Evolutionary conservation across 2,888 invertebrate species (phyloP).

Genomic region (Drosophila flavopinicola): DNA sequence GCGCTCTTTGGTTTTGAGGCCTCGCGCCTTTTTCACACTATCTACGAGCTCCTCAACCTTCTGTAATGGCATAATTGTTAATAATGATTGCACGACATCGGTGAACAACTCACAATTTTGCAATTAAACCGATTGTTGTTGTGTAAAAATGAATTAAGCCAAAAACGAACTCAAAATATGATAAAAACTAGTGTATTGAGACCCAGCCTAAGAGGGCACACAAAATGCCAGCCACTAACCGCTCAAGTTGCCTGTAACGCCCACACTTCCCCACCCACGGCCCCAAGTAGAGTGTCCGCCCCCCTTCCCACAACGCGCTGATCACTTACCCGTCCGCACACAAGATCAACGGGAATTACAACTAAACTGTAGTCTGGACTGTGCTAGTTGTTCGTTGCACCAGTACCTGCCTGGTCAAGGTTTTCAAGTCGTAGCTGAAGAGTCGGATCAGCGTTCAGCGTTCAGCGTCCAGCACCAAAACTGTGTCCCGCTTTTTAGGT

Average conservation of each 20-base stretch:
- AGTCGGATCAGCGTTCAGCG: conserved; percentile 12
- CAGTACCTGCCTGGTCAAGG: too few relatives aligned
- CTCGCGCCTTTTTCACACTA: conserved; percentile 84
- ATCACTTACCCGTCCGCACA: conserved; percentile 64
- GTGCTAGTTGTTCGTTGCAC: conserved; percentile 20
- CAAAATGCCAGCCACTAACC: conserved; percentile 1
- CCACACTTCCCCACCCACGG: background rate
- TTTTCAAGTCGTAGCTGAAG: conserved; percentile 18
- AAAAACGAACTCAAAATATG: background rate
- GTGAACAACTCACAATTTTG: conserved; percentile 3
- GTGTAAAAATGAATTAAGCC: conserved; percentile 1
- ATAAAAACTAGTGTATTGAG: conserved; percentile 1
- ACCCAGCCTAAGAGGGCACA: conserved; percentile 10
- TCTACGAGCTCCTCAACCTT: conserved; percentile 82
- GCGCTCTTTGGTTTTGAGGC: conserved; percentile 85
- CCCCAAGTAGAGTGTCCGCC: conserved; percentile 25
- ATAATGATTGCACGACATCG: conserved; percentile 15
- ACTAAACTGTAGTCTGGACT: conserved; percentile 58
- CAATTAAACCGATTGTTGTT: background rate
- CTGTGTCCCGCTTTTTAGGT: conserved; percentile 5
- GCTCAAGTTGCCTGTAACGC: background rate
- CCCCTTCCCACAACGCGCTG: conserved; percentile 42
- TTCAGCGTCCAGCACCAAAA: conserved; percentile 12
- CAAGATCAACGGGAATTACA: conserved; percentile 60
- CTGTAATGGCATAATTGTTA: conserved; percentile 77